Base-by-base conservation (phyloP, 1,140 invertebrate genomes). In the Meloidogyne floridensis region DNA sequence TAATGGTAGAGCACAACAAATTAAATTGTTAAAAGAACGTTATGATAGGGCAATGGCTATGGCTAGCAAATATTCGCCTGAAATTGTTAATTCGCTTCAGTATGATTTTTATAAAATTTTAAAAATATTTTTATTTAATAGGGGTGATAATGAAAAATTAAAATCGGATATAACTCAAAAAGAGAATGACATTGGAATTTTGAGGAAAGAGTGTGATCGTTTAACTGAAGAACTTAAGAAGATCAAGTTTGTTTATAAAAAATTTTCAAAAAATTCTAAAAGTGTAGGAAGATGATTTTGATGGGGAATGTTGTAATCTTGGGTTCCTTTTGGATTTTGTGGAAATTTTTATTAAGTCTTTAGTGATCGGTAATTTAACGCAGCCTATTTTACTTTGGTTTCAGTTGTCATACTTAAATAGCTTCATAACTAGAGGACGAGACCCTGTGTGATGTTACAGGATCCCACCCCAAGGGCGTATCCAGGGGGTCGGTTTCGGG, bases 1-100 rank as follows among this genome's bases (percentile, higher is more conserved):
- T 3, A 8, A 56, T 20, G 32, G 42, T 15, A 65, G 80, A 4
- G 74, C 72, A 7, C 18, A 81, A 18, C 72, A 81, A 53, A 81
- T 80, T 47, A 77, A 70, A 70, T 42, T 18, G 15, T 59, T 81
- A 0, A 32, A 54, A 42, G 75, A 80, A 13, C 80, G 80, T 13
- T 75, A 77, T 77, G 77, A 81, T 18, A 18, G 69, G 9, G 80
- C 74, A 69, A 81, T 81, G 75, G 20, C 32, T 56, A 51, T 81
- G 32, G 75, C 80, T 13, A 51, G 56, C 6, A 81, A 81, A 53
- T 81, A 80, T 53, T 78, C 74, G n/a, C 80, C 80, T 70, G 80
- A 81, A 56, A n/a, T 53, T 51, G 53, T 75, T 72, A 69, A 74
- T 59, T 53, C 80, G 9, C 71, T 80, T 72, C 79, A 80, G 79